Conservation (phyloP, 2,113 vertebrate species). For the Motacilla alba region DNA sequence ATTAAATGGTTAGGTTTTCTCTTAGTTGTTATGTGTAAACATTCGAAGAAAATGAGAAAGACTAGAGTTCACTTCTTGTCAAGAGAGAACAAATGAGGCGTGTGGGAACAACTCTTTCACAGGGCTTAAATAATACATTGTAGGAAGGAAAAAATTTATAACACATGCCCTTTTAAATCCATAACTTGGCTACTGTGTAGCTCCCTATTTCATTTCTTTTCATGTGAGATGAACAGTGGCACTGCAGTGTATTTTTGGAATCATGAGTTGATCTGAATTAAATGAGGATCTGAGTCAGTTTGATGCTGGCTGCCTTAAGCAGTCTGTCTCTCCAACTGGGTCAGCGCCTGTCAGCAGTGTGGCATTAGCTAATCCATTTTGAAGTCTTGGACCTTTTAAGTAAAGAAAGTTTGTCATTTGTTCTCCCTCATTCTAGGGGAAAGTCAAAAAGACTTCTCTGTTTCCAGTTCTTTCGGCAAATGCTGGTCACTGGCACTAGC, state of each 20-base stretch:
- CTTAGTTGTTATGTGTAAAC: not conserved
- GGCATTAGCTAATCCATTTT: conserved; percentile 15
- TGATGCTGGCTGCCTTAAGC: conserved; percentile 48
- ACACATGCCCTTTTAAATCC: conserved; percentile 35
- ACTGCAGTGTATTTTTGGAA: conserved; percentile 28
- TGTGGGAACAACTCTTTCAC: not conserved
- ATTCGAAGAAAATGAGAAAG: not conserved
- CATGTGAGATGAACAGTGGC: conserved; percentile 16
- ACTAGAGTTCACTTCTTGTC: conserved; percentile 4
- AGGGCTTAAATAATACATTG: not conserved
- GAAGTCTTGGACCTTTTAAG: conserved; percentile 33
- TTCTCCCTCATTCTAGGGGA: not conserved
- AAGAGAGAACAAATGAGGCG: conserved; percentile 3
- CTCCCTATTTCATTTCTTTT: not conserved
- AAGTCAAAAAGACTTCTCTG: not conserved
- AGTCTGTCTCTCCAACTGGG: conserved; percentile 48
- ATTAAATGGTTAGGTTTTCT: not conserved
- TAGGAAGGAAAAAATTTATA: not conserved
- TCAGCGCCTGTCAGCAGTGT: conserved; percentile 17
- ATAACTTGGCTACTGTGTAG: conserved; percentile 7
- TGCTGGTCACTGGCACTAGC: not conserved
- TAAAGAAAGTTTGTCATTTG: conserved; percentile 34
- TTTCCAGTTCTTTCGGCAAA: not conserved
- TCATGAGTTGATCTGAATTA: conserved; percentile 36
- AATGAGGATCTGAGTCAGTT: conserved; percentile 58